These are phyloP conservation scores for Toxotes lorentzi DNA, from an alignment of 2,797 vertebrate species.

Conservation along the genomic window DNA sequence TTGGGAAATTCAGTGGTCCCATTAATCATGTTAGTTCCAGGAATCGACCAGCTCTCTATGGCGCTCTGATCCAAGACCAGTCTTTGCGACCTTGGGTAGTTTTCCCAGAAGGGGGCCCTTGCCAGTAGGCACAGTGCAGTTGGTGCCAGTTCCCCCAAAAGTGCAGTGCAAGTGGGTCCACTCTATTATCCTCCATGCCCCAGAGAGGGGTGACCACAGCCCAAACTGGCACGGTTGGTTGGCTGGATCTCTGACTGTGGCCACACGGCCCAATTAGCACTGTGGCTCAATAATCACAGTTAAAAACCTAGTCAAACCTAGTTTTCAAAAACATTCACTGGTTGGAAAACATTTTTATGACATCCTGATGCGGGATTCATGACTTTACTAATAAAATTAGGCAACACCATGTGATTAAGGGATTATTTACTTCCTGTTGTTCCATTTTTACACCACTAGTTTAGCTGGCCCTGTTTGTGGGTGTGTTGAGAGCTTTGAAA, in stretches of 20 bases:
- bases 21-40: conserved; percentile 65
- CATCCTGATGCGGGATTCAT: conserved; percentile 29
- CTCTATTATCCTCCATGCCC: conserved; percentile 45
- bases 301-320: too few relatives aligned
- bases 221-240: conserved; percentile 36
- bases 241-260: conserved; percentile 43
- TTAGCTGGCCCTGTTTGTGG: conserved; percentile 10
- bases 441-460: conserved; percentile 15
- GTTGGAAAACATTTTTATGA: conserved; percentile 18
- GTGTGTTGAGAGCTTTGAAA: conserved; percentile 33
- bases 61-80: conserved; percentile 53
- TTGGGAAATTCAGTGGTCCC: conserved; percentile 46
- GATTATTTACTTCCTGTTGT: conserved; percentile 32
- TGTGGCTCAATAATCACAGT: conserved; percentile 69
- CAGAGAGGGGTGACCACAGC: conserved; percentile 59
- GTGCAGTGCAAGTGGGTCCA: conserved; percentile 33
- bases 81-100: conserved; percentile 46
- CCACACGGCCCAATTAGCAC: conserved; percentile 68
- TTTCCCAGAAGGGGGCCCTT: conserved; percentile 44
- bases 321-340: conserved; percentile 12
- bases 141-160: conserved; percentile 39
- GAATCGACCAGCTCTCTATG: conserved; percentile 37
- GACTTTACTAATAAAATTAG: conserved; percentile 16
- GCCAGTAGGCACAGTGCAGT: conserved; percentile 46
- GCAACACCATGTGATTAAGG: conserved; percentile 5